Evolutionary conservation across 2,888 invertebrate genomes (phyloP), one percentile per base, ranked within the genome.

Genomic region (Drosophila nigritarsus): DNA sequence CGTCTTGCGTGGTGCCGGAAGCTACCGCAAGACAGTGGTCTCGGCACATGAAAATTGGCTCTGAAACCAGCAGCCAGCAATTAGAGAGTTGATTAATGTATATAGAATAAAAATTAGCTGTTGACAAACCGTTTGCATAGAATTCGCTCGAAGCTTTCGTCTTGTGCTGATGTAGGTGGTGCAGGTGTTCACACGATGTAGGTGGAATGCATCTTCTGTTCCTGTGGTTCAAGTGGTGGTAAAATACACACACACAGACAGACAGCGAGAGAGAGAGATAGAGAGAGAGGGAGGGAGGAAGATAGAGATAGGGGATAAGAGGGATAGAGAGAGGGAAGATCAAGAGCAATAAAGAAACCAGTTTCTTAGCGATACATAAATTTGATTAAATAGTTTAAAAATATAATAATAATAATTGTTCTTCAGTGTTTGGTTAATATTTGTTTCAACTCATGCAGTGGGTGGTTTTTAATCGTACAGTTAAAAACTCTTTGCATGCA

Each of bases 181-280:
- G 91, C 94, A 94, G 24, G 95, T 95, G 92, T 95, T 95, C 89
- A 94, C 94, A 75, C 95, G 94, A 78, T 95, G 94, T 29, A 95
- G 93, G 72, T 94, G 93, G 69, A 94, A 94, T 79, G 94, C 94
- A 88, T 94, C 94, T 78, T 93, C 93, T 80, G 92, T 92, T 89
- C 93, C 93, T 91, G 63, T 74, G 45, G 20, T 76, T 63, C 18
- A 18, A 18, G 36, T 30, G 62, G 32, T 18, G 50, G 51, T 49
- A 48, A 32, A 32, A 32, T 32, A 11, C 42, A 20, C 20, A 20
- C 20, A 42, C 11, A 42, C 2, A 20, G 1, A 2, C 7, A 7
- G 13, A 7, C 7, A 45, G 13, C 7, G 20, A 7, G 13, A 45
- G 20, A 42, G 30, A 48, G 24, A 36, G 32, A 56, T 27, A 36